Percentiles rank a stretch among this genome's conserved stretches.
Conservation (phyloP, 2,113 vertebrate species). For the Xenopus laevis region DNA sequence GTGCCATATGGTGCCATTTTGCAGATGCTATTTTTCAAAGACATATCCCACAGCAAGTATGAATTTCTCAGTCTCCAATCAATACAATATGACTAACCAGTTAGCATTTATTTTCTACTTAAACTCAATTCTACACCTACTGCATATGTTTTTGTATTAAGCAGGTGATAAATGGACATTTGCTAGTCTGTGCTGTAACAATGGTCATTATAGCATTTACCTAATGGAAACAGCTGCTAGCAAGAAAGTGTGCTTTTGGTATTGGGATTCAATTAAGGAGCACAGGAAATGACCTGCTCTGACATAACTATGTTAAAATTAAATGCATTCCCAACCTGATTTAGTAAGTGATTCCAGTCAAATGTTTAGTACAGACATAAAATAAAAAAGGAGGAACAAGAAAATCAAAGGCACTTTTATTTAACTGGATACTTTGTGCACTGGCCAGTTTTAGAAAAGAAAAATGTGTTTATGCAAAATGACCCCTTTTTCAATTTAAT, state of each 20-base stretch:
- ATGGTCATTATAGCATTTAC: slow-evolving; percentile 40
- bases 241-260: slow-evolving; percentile 34
- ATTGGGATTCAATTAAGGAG: slow-evolving; percentile 42
- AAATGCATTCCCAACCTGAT: slow-evolving; percentile 26
- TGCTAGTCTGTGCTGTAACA: slow-evolving; percentile 31
- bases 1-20: slow-evolving; percentile 45
- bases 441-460: slow-evolving; percentile 30
- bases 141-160: slow-evolving; percentile 25
- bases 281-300: slow-evolving; percentile 34
- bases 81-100: slow-evolving; percentile 37
- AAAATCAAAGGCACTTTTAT: slow-evolving; percentile 33
- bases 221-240: slow-evolving; percentile 42
- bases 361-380: slow-evolving; percentile 23
- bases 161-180: slow-evolving; percentile 40
- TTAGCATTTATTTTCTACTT: slow-evolving; percentile 28
- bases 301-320: slow-evolving; percentile 38
- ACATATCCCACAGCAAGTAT: slow-evolving; percentile 35
- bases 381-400: neutral
- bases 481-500: slow-evolving; percentile 39
- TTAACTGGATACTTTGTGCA: slow-evolving; percentile 12
- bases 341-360: slow-evolving; percentile 26
- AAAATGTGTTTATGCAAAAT: slow-evolving; percentile 28
- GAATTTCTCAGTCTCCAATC: slow-evolving; percentile 29
- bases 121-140: slow-evolving; percentile 39
- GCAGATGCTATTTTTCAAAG: slow-evolving; percentile 43